Evolutionary conservation across 2,113 vertebrate genomes (phyloP), one percentile per base, ranked within the genome.

Genomic region (Bucco capensis): DNA sequence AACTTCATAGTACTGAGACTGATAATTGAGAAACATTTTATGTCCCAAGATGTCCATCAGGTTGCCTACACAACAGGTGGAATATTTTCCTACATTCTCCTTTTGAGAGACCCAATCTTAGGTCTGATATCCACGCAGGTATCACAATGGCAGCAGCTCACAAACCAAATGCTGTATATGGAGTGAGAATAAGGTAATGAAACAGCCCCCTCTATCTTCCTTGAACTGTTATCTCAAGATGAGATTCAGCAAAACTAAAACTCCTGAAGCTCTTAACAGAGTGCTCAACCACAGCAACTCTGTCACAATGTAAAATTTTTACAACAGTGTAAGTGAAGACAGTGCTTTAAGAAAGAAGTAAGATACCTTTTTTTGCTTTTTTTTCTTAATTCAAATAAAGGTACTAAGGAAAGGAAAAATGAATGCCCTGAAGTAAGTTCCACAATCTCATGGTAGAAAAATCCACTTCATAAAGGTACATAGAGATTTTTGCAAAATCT

Each of bases 31-130:
- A n/a, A n/a, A n/a, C n/a, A n/a, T n/a, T n/a, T n/a, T n/a, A n/a
- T n/a, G n/a, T n/a, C 11, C 74, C 44, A 56, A 12, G 27, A 83
- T 60, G 37, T 19, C 33, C 30, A 15, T 22, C 0, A 0, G 13
- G 9, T 12, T 27, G 8, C 23, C 80, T 24, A 38, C 14, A 18
- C 1, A 46, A 42, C 67, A 65, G 28, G 51, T 46, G 12, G 60
- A 78, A 31, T 57, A 82, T 79, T 62, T 46, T 89, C 13, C 31
- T 51, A 76, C 3, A 1, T 54, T 85, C 27, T 58, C 40, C 31
- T 76, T 58, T 46, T 33, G 28, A 83, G 76, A 28, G 6, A 33
- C 17, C 10, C 54, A 35, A 7, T 8, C 24, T 76, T n/a, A 50
- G n/a, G 17, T 56, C 33, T 37, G 50, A 62, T 9, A 37, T 10